These are phyloP conservation scores for Periophthalmodon schlosseri DNA, from an alignment of 2,113 vertebrate genomes.

Conservation along the genomic window DNA sequence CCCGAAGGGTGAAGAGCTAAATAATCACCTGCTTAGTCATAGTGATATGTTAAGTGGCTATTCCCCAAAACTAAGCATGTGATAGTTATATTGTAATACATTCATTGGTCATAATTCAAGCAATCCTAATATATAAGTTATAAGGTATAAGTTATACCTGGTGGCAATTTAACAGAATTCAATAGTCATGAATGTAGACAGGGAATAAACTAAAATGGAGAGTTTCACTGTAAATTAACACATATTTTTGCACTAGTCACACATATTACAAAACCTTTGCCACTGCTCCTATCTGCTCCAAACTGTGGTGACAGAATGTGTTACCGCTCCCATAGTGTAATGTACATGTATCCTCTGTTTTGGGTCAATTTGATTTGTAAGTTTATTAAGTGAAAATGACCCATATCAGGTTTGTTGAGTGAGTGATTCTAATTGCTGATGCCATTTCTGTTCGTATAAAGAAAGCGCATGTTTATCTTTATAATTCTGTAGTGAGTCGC, in stretches of 20 bases:
- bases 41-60: no score
- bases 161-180: no score
- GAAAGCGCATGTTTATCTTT: slow-evolving; percentile 54
- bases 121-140: no score
- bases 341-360: background rate
- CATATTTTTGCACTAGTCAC: background rate
- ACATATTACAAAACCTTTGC: background rate
- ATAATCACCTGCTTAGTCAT: no score
- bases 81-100: no score
- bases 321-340: background rate
- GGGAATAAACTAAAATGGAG: background rate
- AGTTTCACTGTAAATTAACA: background rate
- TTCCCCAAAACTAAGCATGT: no score
- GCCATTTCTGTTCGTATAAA: slow-evolving; percentile 41
- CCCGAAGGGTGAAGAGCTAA: no score
- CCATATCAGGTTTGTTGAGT: slow-evolving; percentile 51
- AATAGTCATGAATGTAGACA: background rate
- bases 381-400: slow-evolving; percentile 43
- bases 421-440: slow-evolving; percentile 53
- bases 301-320: background rate
- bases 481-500: slow-evolving; percentile 59
- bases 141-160: no score
- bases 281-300: background rate
- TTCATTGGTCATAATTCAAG: no score
- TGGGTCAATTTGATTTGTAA: background rate